Percentiles rank a stretch among this genome's conserved stretches.
Evolutionary conservation across 2,888 invertebrate species (phyloP).

Genomic region (Acanthoscelides obtectus): DNA sequence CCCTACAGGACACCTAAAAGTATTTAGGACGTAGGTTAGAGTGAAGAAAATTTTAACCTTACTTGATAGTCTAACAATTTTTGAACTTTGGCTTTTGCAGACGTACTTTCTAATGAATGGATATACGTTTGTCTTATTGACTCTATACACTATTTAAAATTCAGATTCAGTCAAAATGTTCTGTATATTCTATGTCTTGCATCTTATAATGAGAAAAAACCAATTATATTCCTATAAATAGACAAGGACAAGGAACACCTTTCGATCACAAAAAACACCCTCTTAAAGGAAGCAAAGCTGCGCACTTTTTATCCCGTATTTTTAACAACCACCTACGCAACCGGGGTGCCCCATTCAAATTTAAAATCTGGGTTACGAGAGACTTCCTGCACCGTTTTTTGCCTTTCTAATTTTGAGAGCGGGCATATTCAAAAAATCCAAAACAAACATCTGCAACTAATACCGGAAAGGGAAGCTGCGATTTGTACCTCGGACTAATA

Average conservation of each 20-base stretch:
- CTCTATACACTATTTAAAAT: too few species aligned
- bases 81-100: too few species aligned
- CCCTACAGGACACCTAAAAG: too few species aligned
- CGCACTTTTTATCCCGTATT: neutral
- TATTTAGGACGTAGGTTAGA: too few species aligned
- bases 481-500: neutral
- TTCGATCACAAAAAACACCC: neutral
- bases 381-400: slow-evolving; percentile 14
- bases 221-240: neutral
- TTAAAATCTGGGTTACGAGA: slow-evolving; percentile 15
- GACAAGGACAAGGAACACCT: neutral
- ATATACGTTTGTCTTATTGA: too few species aligned
- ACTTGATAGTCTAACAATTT: too few species aligned
- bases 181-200: too few species aligned
- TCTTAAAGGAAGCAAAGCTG: slow-evolving; percentile 2
- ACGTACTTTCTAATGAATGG: too few species aligned
- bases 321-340: slow-evolving; percentile 6
- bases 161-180: too few species aligned
- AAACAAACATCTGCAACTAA: slow-evolving; percentile 10
- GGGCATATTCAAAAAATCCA: neutral
- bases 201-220: too few species aligned
- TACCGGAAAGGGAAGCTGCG: slow-evolving; percentile 1
- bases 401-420: slow-evolving; percentile 3
- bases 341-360: slow-evolving; percentile 4
- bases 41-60: too few species aligned